Evolutionary conservation across 1,140 invertebrate genomes (phyloP).

Genomic region (Anastrepha ludens): DNA sequence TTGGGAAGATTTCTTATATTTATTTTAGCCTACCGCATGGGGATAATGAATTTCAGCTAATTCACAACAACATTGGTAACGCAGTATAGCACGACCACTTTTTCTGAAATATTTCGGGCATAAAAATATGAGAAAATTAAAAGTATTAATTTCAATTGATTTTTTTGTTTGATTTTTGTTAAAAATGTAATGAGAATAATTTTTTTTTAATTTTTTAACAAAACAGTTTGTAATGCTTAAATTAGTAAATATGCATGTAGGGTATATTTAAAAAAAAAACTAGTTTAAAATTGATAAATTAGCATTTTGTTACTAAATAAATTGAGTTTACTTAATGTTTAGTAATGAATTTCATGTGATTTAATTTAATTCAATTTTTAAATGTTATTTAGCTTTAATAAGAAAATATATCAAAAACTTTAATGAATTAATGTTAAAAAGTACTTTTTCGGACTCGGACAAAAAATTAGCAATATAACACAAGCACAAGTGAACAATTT

Average conservation of each 20-base stretch:
- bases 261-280: neutral
- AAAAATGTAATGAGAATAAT: constrained; percentile 12
- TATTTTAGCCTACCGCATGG: constrained; percentile 72
- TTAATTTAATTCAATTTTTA: constrained; percentile 16
- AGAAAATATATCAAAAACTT: constrained; percentile 20
- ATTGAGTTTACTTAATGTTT: neutral
- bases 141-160: constrained; percentile 43
- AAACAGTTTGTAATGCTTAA: constrained; percentile 2
- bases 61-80: constrained; percentile 75
- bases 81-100: constrained; percentile 74
- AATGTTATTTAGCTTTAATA: constrained; percentile 45
- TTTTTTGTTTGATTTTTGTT: constrained; percentile 31
- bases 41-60: constrained; percentile 74
- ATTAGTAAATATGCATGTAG: neutral
- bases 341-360: constrained; percentile 28
- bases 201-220: constrained; percentile 14
- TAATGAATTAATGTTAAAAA: constrained; percentile 56
- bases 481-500: constrained; percentile 55
- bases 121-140: constrained; percentile 49
- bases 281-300: neutral
- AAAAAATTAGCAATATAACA: constrained; percentile 48
- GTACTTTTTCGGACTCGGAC: neutral
- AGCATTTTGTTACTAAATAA: constrained; percentile 12
- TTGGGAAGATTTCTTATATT: constrained; percentile 12
- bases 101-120: constrained; percentile 71